A percentile compares a stretch with the other conserved stretches of the same genome.
These are phyloP conservation scores for Dichetophora obliterata DNA, from an alignment of 2,888 invertebrate species.

Conservation along the genomic window DNA sequence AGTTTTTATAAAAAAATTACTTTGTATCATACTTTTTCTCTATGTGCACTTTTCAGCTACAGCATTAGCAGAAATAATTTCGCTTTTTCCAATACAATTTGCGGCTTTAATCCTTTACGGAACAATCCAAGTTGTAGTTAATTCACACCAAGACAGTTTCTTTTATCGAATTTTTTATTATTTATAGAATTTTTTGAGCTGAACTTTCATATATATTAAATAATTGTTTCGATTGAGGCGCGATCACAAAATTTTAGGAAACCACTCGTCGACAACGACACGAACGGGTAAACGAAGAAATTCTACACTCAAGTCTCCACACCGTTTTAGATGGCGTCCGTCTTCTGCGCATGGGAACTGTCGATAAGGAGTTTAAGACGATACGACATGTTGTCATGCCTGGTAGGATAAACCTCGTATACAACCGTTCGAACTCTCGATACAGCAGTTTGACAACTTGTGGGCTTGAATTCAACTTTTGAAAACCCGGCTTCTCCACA, in stretches of 20 bases:
- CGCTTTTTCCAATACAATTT: slow-evolving; percentile 41
- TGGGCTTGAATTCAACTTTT: too few species aligned
- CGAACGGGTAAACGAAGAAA: slow-evolving; percentile 49
- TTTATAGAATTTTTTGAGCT: slow-evolving; percentile 21
- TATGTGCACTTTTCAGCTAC: not conserved
- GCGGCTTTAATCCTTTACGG: slow-evolving; percentile 23
- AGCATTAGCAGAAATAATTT: not conserved
- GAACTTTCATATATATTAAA: slow-evolving; percentile 43
- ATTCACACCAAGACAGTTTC: slow-evolving; percentile 20
- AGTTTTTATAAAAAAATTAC: not conserved
- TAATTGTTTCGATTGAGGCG: slow-evolving; percentile 45
- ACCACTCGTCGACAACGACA: slow-evolving; percentile 50
- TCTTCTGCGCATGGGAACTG: slow-evolving; percentile 53
- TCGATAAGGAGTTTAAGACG: not conserved
- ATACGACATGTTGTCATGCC: too few species aligned
- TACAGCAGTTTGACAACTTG: too few species aligned
- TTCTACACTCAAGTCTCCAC: slow-evolving; percentile 49
- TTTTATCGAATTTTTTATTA: slow-evolving; percentile 20
- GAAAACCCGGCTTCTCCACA: too few species aligned
- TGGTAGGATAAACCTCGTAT: too few species aligned
- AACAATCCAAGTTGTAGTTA: not conserved
- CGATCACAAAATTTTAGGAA: slow-evolving; percentile 51
- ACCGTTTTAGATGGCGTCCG: slow-evolving; percentile 58
- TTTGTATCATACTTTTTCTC: slow-evolving; percentile 13
- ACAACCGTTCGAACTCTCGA: too few species aligned